These are phyloP conservation scores for Otus scops DNA, from an alignment of 2,797 vertebrate genomes.

Conservation along the genomic window DNA sequence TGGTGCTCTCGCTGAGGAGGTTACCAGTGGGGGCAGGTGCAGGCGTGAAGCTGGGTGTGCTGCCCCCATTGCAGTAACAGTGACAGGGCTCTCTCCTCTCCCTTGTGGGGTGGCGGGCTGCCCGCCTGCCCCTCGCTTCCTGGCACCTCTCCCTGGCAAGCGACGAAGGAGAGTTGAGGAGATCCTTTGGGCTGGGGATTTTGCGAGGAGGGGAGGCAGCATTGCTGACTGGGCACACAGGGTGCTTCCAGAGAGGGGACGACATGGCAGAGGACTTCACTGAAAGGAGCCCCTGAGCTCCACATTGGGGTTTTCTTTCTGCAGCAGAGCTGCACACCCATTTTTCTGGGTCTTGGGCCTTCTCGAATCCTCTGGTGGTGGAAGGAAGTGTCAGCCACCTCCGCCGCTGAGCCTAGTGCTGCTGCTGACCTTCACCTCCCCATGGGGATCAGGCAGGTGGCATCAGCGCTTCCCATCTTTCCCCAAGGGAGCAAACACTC, in stretches of 20 bases:
- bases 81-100: background rate
- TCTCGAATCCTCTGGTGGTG: background rate
- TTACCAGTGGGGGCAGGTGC: accelerated
- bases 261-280: accelerated
- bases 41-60: accelerated
- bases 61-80: background rate
- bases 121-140: background rate
- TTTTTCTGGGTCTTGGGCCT: background rate
- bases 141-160: background rate
- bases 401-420: background rate
- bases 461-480: background rate
- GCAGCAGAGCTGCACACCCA: background rate
- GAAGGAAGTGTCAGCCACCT: background rate
- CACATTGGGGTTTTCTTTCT: background rate
- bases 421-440: background rate
- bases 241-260: background rate
- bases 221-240: accelerated
- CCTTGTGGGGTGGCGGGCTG: accelerated
- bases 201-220: background rate
- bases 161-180: background rate
- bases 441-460: background rate
- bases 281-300: background rate
- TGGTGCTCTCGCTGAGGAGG: background rate
- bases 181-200: accelerated
- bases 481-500: background rate